Evolutionary conservation across 2,113 vertebrate species (phyloP), one percentile per base, ranked within the genome.

Genomic region (Carassius carassius): DNA sequence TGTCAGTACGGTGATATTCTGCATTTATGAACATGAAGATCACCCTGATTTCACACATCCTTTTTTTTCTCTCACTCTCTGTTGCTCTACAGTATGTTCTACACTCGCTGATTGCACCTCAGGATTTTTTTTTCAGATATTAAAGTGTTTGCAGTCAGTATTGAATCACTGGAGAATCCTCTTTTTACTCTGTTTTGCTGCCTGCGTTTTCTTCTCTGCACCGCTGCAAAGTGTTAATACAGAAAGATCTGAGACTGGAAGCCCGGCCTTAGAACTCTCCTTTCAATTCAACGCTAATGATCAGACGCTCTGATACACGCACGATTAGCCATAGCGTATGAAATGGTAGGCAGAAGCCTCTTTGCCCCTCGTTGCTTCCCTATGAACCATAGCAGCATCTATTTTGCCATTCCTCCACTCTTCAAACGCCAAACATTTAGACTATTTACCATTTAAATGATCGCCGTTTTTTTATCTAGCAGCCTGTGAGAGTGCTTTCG

Each of bases 371-470:
- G 74, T 49, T 74, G 85, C 67, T 58, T 84, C 58, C 51, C 69
- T 76, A 47, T 17, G 29, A 88, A 81, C 47, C 85, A 54, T 49
- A 58, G 56, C 84, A 78, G 49, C 58, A 79, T 84, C 85, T 77
- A 49, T 60, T 81, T 47, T 44, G 25, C n/a, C 76, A 58, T 81
- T 83, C 79, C 85, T 84, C 81, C 86, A 63, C 86, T 88, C 85
- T 89, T 89, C 87, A 88, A 87, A 90, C 88, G 63, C 60, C 86
- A 74, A 86, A 88, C 84, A 86, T 90, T 89, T 89, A 88, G 87
- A 87, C 85, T 88, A 88, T 86, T 89, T 90, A 90, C 86, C 87
- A 78, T 89, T 87, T 89, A 90, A 90, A 89, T 60, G 81, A 84
- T 84, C 25, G 47, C 65, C 81, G 74, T 88, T 78, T 84, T 35